Percentiles rank a stretch among this genome's conserved stretches.
These are phyloP conservation scores for Spondyliosoma cantharus DNA, from an alignment of 2,797 vertebrate genomes.

Conservation along the genomic window DNA sequence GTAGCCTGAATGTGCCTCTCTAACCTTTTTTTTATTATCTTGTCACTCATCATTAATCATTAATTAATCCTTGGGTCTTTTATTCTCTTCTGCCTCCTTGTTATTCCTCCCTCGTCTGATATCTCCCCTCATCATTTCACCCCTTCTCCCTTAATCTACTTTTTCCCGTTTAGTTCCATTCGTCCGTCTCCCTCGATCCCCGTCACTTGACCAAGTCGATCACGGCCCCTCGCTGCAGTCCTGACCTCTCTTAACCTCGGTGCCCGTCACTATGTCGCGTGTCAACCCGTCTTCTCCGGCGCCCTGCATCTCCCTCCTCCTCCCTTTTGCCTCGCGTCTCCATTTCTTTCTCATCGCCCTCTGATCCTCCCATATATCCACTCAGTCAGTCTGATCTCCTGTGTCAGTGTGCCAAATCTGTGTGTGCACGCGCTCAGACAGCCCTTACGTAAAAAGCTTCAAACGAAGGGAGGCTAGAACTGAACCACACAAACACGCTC, in stretches of 20 bases:
- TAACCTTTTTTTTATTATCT: slow-evolving; percentile 29
- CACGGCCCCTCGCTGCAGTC: slow-evolving; percentile 43
- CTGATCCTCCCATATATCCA: slow-evolving; percentile 71
- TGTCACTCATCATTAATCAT: slow-evolving; percentile 34
- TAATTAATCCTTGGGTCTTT: slow-evolving; percentile 19
- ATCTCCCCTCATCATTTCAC: slow-evolving; percentile 14
- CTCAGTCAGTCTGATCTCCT: slow-evolving; percentile 73
- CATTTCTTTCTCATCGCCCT: slow-evolving; percentile 61
- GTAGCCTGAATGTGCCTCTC: slow-evolving; percentile 18
- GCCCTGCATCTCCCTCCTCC: slow-evolving; percentile 3
- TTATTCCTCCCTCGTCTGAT: slow-evolving; percentile 9
- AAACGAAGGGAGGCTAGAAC: slow-evolving; percentile 47
- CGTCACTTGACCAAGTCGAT: slow-evolving; percentile 36
- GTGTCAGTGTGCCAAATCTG: slow-evolving; percentile 75
- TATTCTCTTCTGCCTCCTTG: slow-evolving; percentile 21
- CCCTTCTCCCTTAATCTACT: slow-evolving; percentile 18
- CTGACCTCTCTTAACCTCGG: slow-evolving; percentile 50
- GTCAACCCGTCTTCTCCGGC: slow-evolving; percentile 21
- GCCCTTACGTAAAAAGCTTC: slow-evolving; percentile 70
- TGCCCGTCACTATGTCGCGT: slow-evolving; percentile 28
- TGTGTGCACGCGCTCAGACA: slow-evolving; percentile 26
- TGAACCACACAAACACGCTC: slow-evolving; percentile 31
- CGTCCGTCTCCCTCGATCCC: not conserved
- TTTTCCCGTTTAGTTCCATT: not conserved
- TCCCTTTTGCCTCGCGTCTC: slow-evolving; percentile 33